A percentile compares a stretch with the other conserved stretches of the same genome.
phyloP scores from a whole-genome alignment of 2,113 vertebrate genomes.

The Callipepla californica region DNA sequence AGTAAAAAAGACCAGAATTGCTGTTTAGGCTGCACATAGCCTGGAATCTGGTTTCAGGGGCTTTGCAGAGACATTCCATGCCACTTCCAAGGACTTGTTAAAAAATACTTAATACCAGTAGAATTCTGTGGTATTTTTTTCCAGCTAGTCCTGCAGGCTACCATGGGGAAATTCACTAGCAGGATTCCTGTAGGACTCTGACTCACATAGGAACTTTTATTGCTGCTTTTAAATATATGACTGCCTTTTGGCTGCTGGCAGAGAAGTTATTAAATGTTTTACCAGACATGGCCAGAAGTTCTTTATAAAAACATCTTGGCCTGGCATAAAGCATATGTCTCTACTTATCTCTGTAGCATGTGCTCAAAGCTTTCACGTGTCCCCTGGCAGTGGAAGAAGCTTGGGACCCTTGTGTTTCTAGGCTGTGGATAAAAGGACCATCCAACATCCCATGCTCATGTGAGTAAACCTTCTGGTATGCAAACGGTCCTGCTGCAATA shows the following conservation, averaged over 20 bases:
- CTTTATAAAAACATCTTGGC: conserved; percentile 35
- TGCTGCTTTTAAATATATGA: conserved; percentile 63
- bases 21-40: not conserved
- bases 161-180: conserved; percentile 37
- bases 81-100: conserved; percentile 21
- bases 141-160: conserved; percentile 30
- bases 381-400: conserved; percentile 31
- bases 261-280: conserved; percentile 58
- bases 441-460: not conserved
- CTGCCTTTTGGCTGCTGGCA: conserved; percentile 43
- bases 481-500: conserved; percentile 5
- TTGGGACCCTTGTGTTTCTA: conserved; percentile 27
- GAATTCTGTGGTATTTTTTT: conserved; percentile 9
- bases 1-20: not conserved
- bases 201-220: conserved; percentile 40
- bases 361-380: conserved; percentile 39
- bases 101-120: conserved; percentile 5
- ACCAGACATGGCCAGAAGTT: conserved; percentile 56
- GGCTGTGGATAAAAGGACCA: conserved; percentile 35
- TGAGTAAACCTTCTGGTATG: conserved; percentile 14
- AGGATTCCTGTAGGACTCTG: conserved; percentile 3
- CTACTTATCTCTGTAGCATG: conserved; percentile 27
- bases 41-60: conserved; percentile 13
- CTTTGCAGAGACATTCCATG: not conserved
- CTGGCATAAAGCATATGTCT: conserved; percentile 43